Evolutionary conservation across 2,888 invertebrate species (phyloP), one percentile per base, ranked within the genome.

Genomic region (Philhelius pedissequus): DNA sequence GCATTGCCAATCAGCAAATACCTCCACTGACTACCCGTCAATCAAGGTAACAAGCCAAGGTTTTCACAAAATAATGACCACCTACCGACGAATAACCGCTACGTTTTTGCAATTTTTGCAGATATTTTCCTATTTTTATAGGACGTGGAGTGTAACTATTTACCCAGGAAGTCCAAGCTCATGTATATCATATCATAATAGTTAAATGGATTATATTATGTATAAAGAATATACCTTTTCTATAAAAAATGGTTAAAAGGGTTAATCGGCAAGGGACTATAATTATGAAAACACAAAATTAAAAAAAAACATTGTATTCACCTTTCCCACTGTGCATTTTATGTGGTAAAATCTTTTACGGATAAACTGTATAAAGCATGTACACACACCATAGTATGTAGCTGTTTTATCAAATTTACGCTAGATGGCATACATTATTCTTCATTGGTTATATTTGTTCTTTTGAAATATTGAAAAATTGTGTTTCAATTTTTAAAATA

Each of bases 21-120:
- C 40, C 78, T n/a, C 1, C 7, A 40, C n/a, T 8, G 30, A 25
- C 6, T 60, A 79, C 70, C 74, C 70, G 45, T 74, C 74, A 74
- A 83, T 83, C 83, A 83, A 40, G 74, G n/a, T 83, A 83, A 83
- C 83, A 48, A 83, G 74, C 66, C 20, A 27, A 40, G 66, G 48
- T 45, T 35, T 54, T 56, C 30, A 32, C 35, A 64, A 64, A 64
- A 35, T 69, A 74, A 20, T 78, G 56, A 70, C 78, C 66, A 78
- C 78, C 78, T 69, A 66, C 43, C 50, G 74, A 58, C 74, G 52
- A 48, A 56, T 56, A 60, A 52, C 18, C 56, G 50, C 54, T 64
- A n/a, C 77, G 32, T 64, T 74, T 78, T 48, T 43, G 35, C 38
- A 27, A 64, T 69, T 45, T 30, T 62, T 32, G 4, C 6, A 66